A percentile compares a stretch with the other conserved stretches of the same genome.
Evolutionary conservation across 2,888 invertebrate genomes (phyloP).

Genomic region (Adela reaumurella): DNA sequence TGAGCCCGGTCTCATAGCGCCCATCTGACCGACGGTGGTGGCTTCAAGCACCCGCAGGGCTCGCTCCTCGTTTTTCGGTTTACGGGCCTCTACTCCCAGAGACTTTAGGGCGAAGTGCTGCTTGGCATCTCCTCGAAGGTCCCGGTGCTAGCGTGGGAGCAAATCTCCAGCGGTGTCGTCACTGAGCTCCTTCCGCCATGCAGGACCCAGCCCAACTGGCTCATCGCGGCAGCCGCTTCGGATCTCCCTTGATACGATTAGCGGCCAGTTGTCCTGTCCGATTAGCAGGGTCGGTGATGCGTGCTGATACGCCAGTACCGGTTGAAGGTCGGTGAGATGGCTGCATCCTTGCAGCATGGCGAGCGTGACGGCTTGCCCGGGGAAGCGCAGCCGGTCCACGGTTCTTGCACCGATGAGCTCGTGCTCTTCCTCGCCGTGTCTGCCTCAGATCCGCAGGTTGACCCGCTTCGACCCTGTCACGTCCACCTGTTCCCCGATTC

Average conservation of each 20-base stretch:
- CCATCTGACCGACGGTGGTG: conserved; percentile 3
- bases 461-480: background rate
- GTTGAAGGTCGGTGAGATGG: background rate
- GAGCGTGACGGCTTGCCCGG: background rate
- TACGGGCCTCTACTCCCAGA: background rate
- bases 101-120: background rate
- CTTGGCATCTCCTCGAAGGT: background rate
- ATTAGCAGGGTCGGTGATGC: background rate
- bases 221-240: background rate
- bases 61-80: background rate
- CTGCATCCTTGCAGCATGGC: background rate
- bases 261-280: background rate
- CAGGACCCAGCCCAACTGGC: background rate
- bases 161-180: background rate
- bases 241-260: background rate
- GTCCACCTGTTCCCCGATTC: background rate
- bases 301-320: background rate
- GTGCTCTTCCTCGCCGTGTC: background rate
- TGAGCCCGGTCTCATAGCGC: conserved; percentile 7
- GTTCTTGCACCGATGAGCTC: background rate
- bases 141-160: background rate
- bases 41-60: conserved; percentile 1
- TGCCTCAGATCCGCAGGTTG: background rate
- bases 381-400: background rate
- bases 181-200: background rate